Base-by-base conservation (phyloP, 2,797 vertebrate species). In the Bovichtus variegatus region DNA sequence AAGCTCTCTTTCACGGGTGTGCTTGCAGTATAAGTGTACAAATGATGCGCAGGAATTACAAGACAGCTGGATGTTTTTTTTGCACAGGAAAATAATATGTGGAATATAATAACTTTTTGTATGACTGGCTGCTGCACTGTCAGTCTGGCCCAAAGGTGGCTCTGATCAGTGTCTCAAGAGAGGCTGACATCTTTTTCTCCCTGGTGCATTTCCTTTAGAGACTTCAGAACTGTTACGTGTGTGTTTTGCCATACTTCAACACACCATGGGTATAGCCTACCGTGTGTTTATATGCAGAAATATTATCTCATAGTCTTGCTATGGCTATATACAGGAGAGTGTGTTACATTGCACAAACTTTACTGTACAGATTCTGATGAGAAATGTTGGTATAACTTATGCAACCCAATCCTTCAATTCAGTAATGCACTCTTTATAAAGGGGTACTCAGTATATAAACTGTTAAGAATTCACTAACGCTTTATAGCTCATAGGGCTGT, bases 81-180 rank as follows among this genome's bases (percentile, higher is more conserved):
- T 64, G 51, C 58, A 43, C 47, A 46, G 29, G 51, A 40, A 40
- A 60, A 38, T 19, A 53, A 65, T 60, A 43, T 49, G 44, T 68
- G 63, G 67, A 62, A 40, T 50, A 59, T 16, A 46, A 40, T 7
- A 25, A 34, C 9, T 18, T 47, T 27, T 13, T 46, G 8, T 29
- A 8, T 51, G 44, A 36, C 58, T 29, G 44, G 10, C 50, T 59
- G 60, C 50, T 57, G 23, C 55, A 13, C 31, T 9, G 9, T 61
- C 29, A 40, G n/a, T 69, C 13, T 36, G 43, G 38, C 51, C 50
- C 23, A 46, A 41, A 27, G 16, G 25, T 21, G 74, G 19, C 49
- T 61, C 25, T 49, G 40, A 59, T 36, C 18, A 13, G 29, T 25
- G 36, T 25, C 9, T 58, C 31, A 23, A 58, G 25, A 66, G 54